Evolutionary conservation across 1,140 invertebrate genomes (phyloP), one percentile per base, ranked within the genome.

Genomic region (Bombus confusus): DNA sequence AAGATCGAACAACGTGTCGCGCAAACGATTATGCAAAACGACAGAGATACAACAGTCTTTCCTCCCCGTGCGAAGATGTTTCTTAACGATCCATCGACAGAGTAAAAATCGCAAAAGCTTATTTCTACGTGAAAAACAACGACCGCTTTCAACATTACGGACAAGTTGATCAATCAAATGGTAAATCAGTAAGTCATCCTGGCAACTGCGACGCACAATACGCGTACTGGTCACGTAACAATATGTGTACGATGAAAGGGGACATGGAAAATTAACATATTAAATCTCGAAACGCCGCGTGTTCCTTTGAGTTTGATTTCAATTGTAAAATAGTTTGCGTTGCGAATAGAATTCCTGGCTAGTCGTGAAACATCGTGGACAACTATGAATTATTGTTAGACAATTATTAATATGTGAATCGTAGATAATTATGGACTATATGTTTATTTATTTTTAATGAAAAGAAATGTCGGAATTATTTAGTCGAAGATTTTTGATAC

Each of bases 151-250:
- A 71, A 37, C 37, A 25, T 31, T 31, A 31, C 43, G 9, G 31
- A 25, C 47, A 34, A 37, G 3, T 52, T 74, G 31, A 41, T 78
- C 6, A 34, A 72, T 80, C 79, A 41, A 80, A n/a, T 62, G 59
- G 3, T n/a, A 62, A 62, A 80, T 71, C 64, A 39, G 43, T 80
- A 69, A 43, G 43, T 66, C 76, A 57, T 37, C 73, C 8, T n/a
- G 25, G 15, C 77, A 66, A 68, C 43, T 37, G 6, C n/a, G 13
- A 37, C 66, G 76, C n/a, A 41, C n/a, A 52, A 52, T n/a, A 39
- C 31, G 31, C n/a, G 37, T 25, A 22, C 13, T 75, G 66, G n/a
- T 80, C 78, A 57, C 37, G 78, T 71, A 80, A 80, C 66, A 13
- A 75, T 75, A 57, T 25, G 28, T 15, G 0, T 15, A 13, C 18